Percentiles rank a stretch among this genome's conserved stretches.
Evolutionary conservation across 2,797 vertebrate species (phyloP).

Genomic region (Hozukius guyotensis): DNA sequence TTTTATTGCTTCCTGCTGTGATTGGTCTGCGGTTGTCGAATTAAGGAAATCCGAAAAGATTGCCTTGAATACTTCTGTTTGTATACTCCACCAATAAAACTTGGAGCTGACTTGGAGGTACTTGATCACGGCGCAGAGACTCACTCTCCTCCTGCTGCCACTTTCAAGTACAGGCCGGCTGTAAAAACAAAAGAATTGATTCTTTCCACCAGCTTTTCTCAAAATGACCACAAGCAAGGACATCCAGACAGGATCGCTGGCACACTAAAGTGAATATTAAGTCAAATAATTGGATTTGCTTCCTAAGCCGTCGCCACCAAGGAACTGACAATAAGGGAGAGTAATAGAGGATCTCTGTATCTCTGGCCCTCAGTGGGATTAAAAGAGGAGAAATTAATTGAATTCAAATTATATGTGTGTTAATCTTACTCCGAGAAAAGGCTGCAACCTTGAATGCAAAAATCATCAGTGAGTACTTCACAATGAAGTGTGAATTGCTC

Average conservation of each 20-base stretch:
- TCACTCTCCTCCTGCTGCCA: background rate
- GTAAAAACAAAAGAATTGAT: slow-evolving; percentile 41
- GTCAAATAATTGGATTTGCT: slow-evolving; percentile 79
- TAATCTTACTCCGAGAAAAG: slow-evolving; percentile 69
- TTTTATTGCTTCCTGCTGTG: slow-evolving; percentile 9
- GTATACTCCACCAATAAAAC: background rate
- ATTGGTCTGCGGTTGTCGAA: slow-evolving; percentile 9
- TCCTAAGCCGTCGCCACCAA: slow-evolving; percentile 63
- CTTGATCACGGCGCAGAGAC: background rate
- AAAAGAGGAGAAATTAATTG: slow-evolving; percentile 72
- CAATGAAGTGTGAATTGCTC: slow-evolving; percentile 70
- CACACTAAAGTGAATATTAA: slow-evolving; percentile 76
- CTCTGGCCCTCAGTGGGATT: slow-evolving; percentile 63
- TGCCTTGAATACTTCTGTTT: background rate
- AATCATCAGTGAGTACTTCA: slow-evolving; percentile 56
- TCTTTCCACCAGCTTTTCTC: slow-evolving; percentile 39
- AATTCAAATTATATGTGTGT: slow-evolving; percentile 76
- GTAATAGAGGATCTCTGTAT: slow-evolving; percentile 71
- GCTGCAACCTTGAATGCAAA: slow-evolving; percentile 64
- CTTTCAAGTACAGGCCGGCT: background rate
- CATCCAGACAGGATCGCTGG: slow-evolving; percentile 49
- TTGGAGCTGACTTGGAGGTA: background rate
- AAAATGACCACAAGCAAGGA: slow-evolving; percentile 65
- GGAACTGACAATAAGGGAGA: slow-evolving; percentile 58
- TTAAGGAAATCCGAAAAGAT: slow-evolving; percentile 17